Evolutionary conservation across 2,113 vertebrate genomes (phyloP), one percentile per base, ranked within the genome.

Genomic region (Paratilapia polleni): DNA sequence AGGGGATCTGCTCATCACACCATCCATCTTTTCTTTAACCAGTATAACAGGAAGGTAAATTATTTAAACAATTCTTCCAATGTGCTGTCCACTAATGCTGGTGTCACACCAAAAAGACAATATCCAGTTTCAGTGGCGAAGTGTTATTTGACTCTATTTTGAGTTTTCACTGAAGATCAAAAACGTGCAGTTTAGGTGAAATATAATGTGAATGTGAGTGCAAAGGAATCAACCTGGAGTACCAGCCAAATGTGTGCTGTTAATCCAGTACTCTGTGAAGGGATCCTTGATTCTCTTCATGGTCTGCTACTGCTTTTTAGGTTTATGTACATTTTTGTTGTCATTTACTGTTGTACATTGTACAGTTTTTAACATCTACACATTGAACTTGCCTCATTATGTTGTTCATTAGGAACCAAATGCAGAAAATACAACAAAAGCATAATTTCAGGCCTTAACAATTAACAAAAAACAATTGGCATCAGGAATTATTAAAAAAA

Each of bases 61-160:
- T 52, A 58, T 82, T 68, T 63, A 56, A 82, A 81, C 3, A 9
- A 28, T 20, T 56, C 9, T 41, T 2, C 22, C 64, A 26, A 47
- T 47, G 24, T 38, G 2, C 43, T 47, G 22, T n/a, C 22, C 47
- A 6, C 7, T 38, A 38, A 38, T 38, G 36, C 5, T 38, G 36
- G 36, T 6, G 59, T 66, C 28, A 81, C 82, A 81, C 15, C 15
- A 83, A 41, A 68, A 56, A 80, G 63, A 22, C 28, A 26, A 34
- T 41, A 22, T 43, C 36, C 22, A 38, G 52, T 66, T 70, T 70
- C 34, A 47, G 20, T 49, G 28, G 52, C 24, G 14, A 38, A 56
- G 26, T 9, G 26, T 24, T 13, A 24, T 80, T 75, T 83, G n/a
- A 77, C 15, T 73, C 4, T 12, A 4, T 47, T 73, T 36, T 26